A percentile compares a stretch with the other conserved stretches of the same genome.
Evolutionary conservation across 2,888 invertebrate genomes (phyloP).

Genomic region (Conops quadrifasciatus): DNA sequence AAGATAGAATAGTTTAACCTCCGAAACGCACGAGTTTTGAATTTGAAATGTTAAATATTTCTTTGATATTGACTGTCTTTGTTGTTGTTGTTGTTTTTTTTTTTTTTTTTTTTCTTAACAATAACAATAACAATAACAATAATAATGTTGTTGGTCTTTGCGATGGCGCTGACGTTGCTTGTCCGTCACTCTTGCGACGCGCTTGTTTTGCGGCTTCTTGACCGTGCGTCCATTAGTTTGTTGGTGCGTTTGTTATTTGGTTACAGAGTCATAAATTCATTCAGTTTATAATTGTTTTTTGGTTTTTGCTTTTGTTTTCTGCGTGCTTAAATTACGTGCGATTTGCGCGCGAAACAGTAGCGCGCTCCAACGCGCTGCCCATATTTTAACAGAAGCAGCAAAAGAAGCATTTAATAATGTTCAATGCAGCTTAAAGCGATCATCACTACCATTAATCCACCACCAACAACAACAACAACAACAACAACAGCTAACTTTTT

Average conservation of each 20-base stretch:
- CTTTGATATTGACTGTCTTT: conserved; percentile 28
- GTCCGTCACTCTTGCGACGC: conserved; percentile 7
- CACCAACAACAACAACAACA: conserved; percentile 13
- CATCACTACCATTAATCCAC: neutral
- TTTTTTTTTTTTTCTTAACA: neutral
- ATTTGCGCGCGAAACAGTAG: conserved; percentile 26
- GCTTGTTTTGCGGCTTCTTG: neutral
- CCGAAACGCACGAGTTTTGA: conserved; percentile 61
- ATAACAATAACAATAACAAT: neutral
- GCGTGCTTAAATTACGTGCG: conserved; percentile 25
- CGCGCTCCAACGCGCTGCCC: conserved; percentile 7
- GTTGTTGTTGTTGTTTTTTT: conserved; percentile 3
- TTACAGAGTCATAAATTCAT: conserved; percentile 31
- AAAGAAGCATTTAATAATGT: conserved; percentile 13
- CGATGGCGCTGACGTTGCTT: conserved; percentile 17
- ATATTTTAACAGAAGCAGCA: conserved; percentile 8
- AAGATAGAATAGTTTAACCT: conserved; percentile 64
- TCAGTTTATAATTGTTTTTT: neutral
- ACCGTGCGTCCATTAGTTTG: conserved; percentile 8
- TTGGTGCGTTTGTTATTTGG: conserved; percentile 26
- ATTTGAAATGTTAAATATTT: conserved; percentile 54
- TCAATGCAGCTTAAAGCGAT: conserved; percentile 14
- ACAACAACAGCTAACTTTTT: neutral
- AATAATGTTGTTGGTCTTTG: neutral
- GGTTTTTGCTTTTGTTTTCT: neutral